Base-by-base conservation (phyloP, 2,888 invertebrate species). In the Eupithecia subumbrata region DNA sequence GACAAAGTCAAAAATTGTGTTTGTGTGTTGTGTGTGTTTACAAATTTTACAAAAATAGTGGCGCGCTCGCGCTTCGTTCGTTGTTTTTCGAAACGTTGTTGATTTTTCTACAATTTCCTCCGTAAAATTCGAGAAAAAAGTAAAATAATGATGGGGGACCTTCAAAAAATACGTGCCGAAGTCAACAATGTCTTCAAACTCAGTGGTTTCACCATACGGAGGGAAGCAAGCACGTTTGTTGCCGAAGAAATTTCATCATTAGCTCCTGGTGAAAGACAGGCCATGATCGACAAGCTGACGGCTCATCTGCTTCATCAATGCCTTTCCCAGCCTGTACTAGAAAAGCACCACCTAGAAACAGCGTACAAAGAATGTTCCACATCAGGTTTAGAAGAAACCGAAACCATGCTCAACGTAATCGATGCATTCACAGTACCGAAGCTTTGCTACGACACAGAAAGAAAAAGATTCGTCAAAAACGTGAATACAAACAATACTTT, bases 371-470 rank as follows among this genome's bases (percentile, higher is more conserved):
- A 96, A 83, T 96, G 96, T 84, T 93, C 95, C 0, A 92, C 95
- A 60, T 90, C 94, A 56, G 96, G 96, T 18, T 91, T 96, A 34
- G 96, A 97, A 85, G 96, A 96, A 78, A 95, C 96, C 5, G 97
- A 98, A 88, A 97, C 97, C 0, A 88, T 97, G 0, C 95, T 98
- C 25, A 96, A 95, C 85, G 96, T 98, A 0, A 98, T 99, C 74
- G 96, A 97, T 90, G 97, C 97, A 0, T 98, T 97, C 86, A 96
- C 96, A 72, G 96, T 98, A 37, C 99, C 99, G 0, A 97, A 97
- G 88, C 96, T 97, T 71, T 91, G 93, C 18, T 98, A 97, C 87
- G 96, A 97, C 82, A 91, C 92, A n/a, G 97, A 97, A 76, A 96
- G 96, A 72, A 98, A 98, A 85, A 97, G 97, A 88, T 99, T 98